Base-by-base conservation (phyloP, 2,888 invertebrate genomes). In the Drosophila villosipedis region DNA sequence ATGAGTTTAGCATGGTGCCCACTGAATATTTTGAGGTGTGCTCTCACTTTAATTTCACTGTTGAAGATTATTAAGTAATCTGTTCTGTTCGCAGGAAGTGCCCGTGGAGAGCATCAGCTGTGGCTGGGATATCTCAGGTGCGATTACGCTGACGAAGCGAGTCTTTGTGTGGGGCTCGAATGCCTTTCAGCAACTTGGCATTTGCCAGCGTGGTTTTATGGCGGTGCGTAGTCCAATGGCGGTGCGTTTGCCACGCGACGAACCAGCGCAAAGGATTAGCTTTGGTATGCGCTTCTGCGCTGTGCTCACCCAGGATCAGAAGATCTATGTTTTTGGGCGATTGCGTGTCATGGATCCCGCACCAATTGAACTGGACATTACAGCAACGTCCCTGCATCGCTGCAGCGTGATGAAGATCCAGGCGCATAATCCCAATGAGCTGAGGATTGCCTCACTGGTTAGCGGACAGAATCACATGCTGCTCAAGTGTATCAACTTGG, bases 121-220 rank as follows among this genome's bases (percentile, higher is more conserved):
- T 83, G 97, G 97, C n/a, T 97, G 97, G 97, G 96, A 97, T 90
- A 96, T 96, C 78, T 96, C 96, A 66, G 96, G 96, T 80, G 97
- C 96, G 50, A 94, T 97, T 28, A 95, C 96, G 31, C 94, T 95
- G 87, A 95, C 95, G 76, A 95, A 96, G 57, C 94, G 95, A 64
- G 92, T 97, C 3, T 96, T 96, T 93, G 96, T 96, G 4, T 98
- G 97, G 97, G 98, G 98, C 7, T 96, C 97, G 30, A 97, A 97
- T 92, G 94, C 94, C 73, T 96, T 95, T 91, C 96, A 97, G 28
- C 97, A 97, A 91, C 93, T 97, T 63, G 97, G 97, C 19, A 93
- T 96, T 37, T 95, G 94, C 91, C 92, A 93, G 61, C 91, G 93
- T 1, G 93, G 92, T 16, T 93, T 93, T 55, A 85, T 84, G 39